Evolutionary conservation across 2,888 invertebrate species (phyloP), one percentile per base, ranked within the genome.

Genomic region (Gryllus longicercus): DNA sequence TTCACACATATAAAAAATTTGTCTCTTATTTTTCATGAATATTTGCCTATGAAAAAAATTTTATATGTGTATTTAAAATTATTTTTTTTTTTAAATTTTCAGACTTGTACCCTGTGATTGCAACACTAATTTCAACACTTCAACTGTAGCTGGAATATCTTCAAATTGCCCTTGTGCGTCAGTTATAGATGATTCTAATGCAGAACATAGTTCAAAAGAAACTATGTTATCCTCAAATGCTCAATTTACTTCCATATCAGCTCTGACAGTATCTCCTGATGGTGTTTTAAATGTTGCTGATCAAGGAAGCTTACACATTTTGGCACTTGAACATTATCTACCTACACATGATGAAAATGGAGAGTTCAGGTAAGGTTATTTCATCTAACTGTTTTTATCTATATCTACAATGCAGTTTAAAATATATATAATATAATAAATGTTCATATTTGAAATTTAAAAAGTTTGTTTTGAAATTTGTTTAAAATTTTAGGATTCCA

Each of bases 241-340:
- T 0, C 93, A 94, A 86, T 96, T 97, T 88, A 94, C 94, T 84
- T 93, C 94, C 10, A 95, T 95, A 86, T 95, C 95, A 74, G 95
- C 97, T 16, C 90, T 99, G 75, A 94, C 97, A 16, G 96, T 98
- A 74, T 96, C 97, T 51, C 96, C 98, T 63, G 97, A 97, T 86
- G 97, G 98, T n/a, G 94, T 96, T 80, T 90, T 99, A 77, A 96
- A 98, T 88, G 94, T 99, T 79, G 96, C 98, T 74, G 99, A 99
- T 89, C 96, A 97, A 91, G 92, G 94, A 78, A 95, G 94, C 8
- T 88, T 96, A 16, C 95, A 95, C 84, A 95, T 96, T 80, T 88
- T 96, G 81, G 95, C 96, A 0, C 86, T 96, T 84, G 95, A 95
- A 86, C 96, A 96, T 84, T 96, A 96, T 86, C 88, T 96, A 82